Conservation (phyloP, 2,888 invertebrate genomes). For the Trilocha varians region DNA sequence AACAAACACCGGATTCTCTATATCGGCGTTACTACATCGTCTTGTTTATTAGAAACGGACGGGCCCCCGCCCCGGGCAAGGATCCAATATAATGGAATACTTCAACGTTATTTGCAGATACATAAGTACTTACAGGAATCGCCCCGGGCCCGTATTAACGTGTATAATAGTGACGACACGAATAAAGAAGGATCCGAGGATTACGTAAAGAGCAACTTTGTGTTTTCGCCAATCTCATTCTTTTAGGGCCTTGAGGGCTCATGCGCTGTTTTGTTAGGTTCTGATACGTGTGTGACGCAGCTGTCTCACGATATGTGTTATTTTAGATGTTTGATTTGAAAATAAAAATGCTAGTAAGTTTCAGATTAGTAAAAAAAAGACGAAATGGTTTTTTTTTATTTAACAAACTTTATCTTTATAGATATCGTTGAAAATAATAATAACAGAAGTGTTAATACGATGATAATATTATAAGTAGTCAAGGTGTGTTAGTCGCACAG, state of each 20-base stretch:
- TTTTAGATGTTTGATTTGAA: too few species aligned
- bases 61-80: conserved; percentile 55
- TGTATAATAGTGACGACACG: conserved; percentile 49
- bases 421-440: too few species aligned
- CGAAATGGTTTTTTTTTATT: too few species aligned
- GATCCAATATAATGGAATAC: conserved; percentile 72
- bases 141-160: conserved; percentile 59
- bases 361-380: too few species aligned
- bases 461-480: too few species aligned
- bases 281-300: neutral
- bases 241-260: conserved; percentile 3
- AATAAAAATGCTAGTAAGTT: too few species aligned
- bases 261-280: conserved; percentile 1
- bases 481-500: too few species aligned
- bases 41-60: conserved; percentile 67
- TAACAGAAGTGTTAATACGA: too few species aligned
- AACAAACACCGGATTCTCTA: conserved; percentile 43
- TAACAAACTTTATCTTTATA: too few species aligned
- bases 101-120: conserved; percentile 68
- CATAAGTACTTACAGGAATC: conserved; percentile 54
- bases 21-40: conserved; percentile 44
- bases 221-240: conserved; percentile 6
- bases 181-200: conserved; percentile 19
- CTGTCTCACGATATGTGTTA: too few species aligned
- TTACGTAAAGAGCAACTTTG: conserved; percentile 7